phyloP scores from a whole-genome alignment of 2,113 vertebrate species.

The Brachyhypopomus gauderio region DNA sequence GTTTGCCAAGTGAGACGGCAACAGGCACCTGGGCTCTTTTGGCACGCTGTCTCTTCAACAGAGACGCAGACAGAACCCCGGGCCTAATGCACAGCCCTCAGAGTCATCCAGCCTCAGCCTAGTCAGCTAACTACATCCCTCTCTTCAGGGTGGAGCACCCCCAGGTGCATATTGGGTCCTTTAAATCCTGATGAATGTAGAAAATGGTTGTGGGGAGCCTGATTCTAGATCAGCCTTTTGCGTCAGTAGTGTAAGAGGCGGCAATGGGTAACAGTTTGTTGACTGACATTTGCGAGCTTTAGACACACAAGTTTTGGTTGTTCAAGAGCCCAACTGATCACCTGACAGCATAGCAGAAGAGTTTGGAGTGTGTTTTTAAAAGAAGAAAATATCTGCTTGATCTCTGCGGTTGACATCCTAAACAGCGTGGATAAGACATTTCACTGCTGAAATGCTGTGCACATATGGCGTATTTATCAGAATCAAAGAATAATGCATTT shows the following conservation, averaged over 20 bases:
- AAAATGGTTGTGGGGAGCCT: not conserved
- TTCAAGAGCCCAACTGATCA: no score
- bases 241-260: not conserved
- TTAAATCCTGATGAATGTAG: not conserved
- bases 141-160: not conserved
- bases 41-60: constrained; percentile 30
- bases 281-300: no score
- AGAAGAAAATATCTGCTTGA: no score
- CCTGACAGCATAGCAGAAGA: no score
- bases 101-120: not conserved
- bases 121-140: not conserved
- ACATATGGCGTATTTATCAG: no score
- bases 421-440: no score
- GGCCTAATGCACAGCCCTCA: not conserved
- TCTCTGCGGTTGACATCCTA: no score
- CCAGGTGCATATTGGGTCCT: not conserved
- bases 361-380: no score
- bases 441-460: no score
- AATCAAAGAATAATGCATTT: no score
- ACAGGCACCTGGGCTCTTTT: constrained; percentile 39
- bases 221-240: not conserved
- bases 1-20: constrained; percentile 23
- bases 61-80: not conserved
- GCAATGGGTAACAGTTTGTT: no score
- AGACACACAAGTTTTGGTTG: no score